A percentile compares a stretch with the other conserved stretches of the same genome.
Evolutionary conservation across 2,797 vertebrate genomes (phyloP).

Genomic region (Microcaecilia unicolor): DNA sequence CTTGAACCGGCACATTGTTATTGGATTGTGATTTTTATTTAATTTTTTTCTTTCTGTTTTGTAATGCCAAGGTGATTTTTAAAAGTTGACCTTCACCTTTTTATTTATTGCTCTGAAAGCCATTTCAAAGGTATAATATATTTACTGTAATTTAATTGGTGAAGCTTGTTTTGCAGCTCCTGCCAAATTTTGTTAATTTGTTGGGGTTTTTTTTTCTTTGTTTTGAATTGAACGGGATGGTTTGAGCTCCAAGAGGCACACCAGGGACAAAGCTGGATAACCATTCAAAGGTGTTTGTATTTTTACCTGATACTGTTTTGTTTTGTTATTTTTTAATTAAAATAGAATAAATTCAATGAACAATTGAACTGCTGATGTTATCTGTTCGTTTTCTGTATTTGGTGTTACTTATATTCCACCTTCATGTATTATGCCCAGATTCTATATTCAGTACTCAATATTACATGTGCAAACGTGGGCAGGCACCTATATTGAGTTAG

Average conservation of each 20-base stretch:
- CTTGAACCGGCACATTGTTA: slow-evolving; percentile 98
- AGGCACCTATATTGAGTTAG: too few relatives aligned
- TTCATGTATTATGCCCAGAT: too few relatives aligned
- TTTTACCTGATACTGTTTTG: slow-evolving; percentile 54
- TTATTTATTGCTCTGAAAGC: slow-evolving; percentile 98
- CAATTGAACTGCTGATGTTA: too few relatives aligned
- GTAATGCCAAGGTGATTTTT: slow-evolving; percentile 83
- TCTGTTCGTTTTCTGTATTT: too few relatives aligned
- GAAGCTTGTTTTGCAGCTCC: slow-evolving; percentile 55
- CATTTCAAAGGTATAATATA: slow-evolving; percentile 83
- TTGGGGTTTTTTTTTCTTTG: slow-evolving; percentile 6
- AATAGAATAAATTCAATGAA: slow-evolving; percentile 57
- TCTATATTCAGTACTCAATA: too few relatives aligned
- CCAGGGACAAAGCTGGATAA: slow-evolving; percentile 51
- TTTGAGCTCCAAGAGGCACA: slow-evolving; percentile 44
- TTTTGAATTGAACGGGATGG: slow-evolving; percentile 48
- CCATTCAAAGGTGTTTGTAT: slow-evolving; percentile 61
- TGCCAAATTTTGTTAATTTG: slow-evolving; percentile 45
- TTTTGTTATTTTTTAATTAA: too few relatives aligned
- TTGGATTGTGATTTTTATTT: slow-evolving; percentile 87
- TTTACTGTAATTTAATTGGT: slow-evolving; percentile 78
- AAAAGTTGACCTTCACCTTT: slow-evolving; percentile 84
- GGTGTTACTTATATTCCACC: too few relatives aligned
- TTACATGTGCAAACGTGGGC: too few relatives aligned
- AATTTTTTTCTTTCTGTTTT: slow-evolving; percentile 70